Conservation (phyloP, 2,797 vertebrate species). For the Oreochromis grahami region DNA sequence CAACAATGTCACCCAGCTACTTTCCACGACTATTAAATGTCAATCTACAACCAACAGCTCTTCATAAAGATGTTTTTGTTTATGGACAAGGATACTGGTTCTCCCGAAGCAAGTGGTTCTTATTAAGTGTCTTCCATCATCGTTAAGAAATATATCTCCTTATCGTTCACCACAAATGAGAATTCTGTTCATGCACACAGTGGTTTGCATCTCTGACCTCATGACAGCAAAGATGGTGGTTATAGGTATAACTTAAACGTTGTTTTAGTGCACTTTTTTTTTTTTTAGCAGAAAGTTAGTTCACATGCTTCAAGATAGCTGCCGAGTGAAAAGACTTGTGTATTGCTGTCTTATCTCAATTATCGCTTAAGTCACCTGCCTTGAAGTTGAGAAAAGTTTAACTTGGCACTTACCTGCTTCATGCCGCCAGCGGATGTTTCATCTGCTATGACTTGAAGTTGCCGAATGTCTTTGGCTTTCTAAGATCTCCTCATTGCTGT, state of each 20-base stretch:
- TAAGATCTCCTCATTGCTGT: background rate
- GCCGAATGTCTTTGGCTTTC: background rate
- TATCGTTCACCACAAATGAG: constrained; percentile 7
- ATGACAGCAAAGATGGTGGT: background rate
- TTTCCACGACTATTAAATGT: constrained; percentile 9
- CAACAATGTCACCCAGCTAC: background rate
- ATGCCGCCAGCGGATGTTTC: background rate
- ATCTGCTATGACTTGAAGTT: background rate
- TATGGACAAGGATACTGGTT: constrained; percentile 15
- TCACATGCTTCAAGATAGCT: background rate
- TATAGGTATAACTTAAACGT: background rate
- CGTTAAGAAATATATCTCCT: background rate
- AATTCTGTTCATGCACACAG: background rate
- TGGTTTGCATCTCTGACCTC: background rate
- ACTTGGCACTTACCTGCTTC: background rate
- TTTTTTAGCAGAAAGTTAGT: background rate
- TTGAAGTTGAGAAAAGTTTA: background rate
- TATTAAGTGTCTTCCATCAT: background rate
- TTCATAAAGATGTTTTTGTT: constrained; percentile 28
- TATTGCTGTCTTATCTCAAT: background rate
- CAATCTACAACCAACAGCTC: background rate
- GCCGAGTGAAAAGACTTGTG: background rate
- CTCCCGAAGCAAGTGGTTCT: background rate
- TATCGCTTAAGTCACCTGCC: background rate
- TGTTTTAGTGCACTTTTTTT: background rate